Evolutionary conservation across 2,888 invertebrate genomes (phyloP), one percentile per base, ranked within the genome.

Genomic region (Eupeodes latifasciatus): DNA sequence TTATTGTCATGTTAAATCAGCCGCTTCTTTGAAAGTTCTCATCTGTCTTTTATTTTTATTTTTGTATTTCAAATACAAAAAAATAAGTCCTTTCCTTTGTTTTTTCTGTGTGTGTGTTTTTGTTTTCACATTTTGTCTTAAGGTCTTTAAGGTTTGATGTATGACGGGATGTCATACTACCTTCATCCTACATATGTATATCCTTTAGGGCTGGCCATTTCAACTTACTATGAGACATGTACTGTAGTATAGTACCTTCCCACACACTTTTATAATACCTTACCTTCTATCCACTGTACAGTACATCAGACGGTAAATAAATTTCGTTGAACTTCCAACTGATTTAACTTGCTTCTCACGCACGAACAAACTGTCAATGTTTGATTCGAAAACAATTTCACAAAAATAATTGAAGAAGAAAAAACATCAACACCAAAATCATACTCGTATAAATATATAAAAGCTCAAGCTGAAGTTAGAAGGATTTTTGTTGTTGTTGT

Each of bases 281-380:
- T 4, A 27, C 11, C 5, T 27, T 27, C 27, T 55, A 19, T 59
- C 7, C 19, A 51, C 27, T 71, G 69, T 69, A 27, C 27, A 57
- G 69, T 69, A 27, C 27, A 57, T 69, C 69, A 69, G 72, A 78
- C 77, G 77, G 77, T 78, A 66, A 72, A 83, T 83, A 83, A 84
- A 84, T 84, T 59, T 75, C 49, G 27, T 67, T 62, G 40, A 64
- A 51, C 57, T 84, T 84, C 83, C 84, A 84, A 79, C 75, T 84
- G 84, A 84, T 84, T 84, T 75, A 80, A 84, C 84, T 84, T 84
- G 44, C 84, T 80, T 44, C 55, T 16, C 75, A 80, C 79, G 69
- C 74, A 76, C 61, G 79, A 84, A 79, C 80, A 71, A 79, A 80
- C 75, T 75, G 84, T 69, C 84, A 75, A 49, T 62, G 57, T 69